phyloP scores from a whole-genome alignment of 92 coral and sea anemone species.

The Pocillopora grandis region DNA sequence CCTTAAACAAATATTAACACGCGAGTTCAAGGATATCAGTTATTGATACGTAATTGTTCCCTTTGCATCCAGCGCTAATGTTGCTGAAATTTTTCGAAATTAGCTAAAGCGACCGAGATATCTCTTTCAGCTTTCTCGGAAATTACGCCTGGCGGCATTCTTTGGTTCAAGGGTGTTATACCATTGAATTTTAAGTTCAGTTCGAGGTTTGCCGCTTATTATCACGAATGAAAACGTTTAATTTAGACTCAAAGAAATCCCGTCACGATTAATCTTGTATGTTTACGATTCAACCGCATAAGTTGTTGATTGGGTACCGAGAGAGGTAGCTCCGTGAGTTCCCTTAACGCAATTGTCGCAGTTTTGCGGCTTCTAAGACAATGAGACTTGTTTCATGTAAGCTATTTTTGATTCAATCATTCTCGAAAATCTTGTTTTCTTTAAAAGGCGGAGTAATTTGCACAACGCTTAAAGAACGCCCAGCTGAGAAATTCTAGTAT shows the following conservation, averaged over 20 bases:
- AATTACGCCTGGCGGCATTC: conserved; percentile 13
- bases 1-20: conserved; percentile 17
- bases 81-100: background rate
- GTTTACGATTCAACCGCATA: background rate
- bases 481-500: conserved; percentile 15
- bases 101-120: background rate
- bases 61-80: conserved; percentile 1
- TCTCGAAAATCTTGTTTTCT: conserved; percentile 18
- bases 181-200: conserved; percentile 25
- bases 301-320: background rate
- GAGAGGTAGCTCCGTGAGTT: background rate
- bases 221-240: conserved; percentile 27
- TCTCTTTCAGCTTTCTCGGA: background rate
- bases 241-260: conserved; percentile 16
- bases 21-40: background rate
- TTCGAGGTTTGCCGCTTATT: conserved; percentile 45
- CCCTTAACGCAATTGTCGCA: background rate
- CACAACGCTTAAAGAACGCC: conserved; percentile 2
- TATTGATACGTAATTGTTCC: conserved; percentile 11
- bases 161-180: conserved; percentile 33
- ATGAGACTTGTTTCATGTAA: background rate
- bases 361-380: background rate
- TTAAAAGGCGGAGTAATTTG: conserved; percentile 11
- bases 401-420: background rate
- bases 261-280: conserved; percentile 16